Evolutionary conservation across 2,888 invertebrate genomes (phyloP).

Genomic region (Drosophila fulvimacula): DNA sequence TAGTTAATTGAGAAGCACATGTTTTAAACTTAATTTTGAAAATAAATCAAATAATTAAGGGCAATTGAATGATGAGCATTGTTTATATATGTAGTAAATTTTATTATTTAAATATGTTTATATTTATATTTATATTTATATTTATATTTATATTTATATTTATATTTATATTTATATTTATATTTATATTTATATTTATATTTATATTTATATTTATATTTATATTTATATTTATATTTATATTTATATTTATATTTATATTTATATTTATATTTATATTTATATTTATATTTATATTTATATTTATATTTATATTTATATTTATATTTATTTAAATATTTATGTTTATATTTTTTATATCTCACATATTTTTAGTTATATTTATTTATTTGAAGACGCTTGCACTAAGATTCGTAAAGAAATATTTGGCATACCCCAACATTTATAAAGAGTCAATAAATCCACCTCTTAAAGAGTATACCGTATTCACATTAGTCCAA

Average conservation of each 20-base stretch:
- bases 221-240: neutral
- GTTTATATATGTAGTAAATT: too few relatives aligned
- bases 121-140: too few relatives aligned
- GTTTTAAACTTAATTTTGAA: neutral
- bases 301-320: too few relatives aligned
- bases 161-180: neutral
- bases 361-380: too few relatives aligned
- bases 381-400: too few relatives aligned
- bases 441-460: neutral
- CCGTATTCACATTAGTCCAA: neutral
- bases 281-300: neutral
- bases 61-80: too few relatives aligned
- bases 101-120: neutral
- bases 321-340: too few relatives aligned
- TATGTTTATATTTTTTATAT: too few relatives aligned
- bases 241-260: neutral
- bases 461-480: neutral
- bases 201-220: neutral
- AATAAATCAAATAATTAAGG: neutral
- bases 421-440: too few relatives aligned
- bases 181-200: neutral
- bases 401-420: too few relatives aligned
- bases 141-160: too few relatives aligned
- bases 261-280: neutral
- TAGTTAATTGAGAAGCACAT: constrained; percentile 52